A percentile compares a stretch with the other conserved stretches of the same genome.
phyloP scores from a whole-genome alignment of 2,797 vertebrate genomes.

The Sebastes umbrosus region DNA sequence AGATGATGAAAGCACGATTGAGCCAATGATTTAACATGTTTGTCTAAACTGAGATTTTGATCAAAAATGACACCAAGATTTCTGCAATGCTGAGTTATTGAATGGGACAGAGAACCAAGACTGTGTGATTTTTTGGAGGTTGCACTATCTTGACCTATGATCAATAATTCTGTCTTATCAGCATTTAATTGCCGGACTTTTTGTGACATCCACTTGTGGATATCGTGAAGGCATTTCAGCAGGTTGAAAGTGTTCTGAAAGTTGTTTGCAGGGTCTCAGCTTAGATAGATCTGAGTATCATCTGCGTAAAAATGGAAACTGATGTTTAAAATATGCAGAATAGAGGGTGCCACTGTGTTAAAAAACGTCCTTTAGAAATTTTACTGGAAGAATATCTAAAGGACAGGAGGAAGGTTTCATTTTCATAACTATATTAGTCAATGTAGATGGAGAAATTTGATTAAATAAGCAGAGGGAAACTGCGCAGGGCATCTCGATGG shows the following conservation, averaged over 20 bases:
- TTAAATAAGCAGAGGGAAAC: too few species aligned
- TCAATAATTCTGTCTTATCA: neutral
- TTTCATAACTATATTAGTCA: neutral
- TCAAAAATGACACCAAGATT: neutral
- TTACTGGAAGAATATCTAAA: neutral
- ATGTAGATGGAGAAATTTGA: neutral
- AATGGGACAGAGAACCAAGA: too few species aligned
- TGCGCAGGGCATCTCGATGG: too few species aligned
- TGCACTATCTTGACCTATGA: neutral
- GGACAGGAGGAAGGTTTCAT: neutral
- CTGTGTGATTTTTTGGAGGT: neutral
- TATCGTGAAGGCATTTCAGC: accelerated
- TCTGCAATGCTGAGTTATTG: neutral
- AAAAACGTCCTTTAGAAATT: neutral
- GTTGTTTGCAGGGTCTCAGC: neutral
- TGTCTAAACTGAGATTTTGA: too few species aligned
- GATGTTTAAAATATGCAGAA: neutral
- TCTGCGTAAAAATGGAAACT: neutral
- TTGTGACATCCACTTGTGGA: too few species aligned
- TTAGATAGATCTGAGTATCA: neutral
- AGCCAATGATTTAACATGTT: neutral
- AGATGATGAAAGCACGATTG: neutral
- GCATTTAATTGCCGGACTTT: too few species aligned
- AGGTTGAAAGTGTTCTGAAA: neutral
- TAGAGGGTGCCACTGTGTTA: too few species aligned